Base-by-base conservation (phyloP, 2,888 invertebrate species). In the Callinectes sapidus region DNA sequence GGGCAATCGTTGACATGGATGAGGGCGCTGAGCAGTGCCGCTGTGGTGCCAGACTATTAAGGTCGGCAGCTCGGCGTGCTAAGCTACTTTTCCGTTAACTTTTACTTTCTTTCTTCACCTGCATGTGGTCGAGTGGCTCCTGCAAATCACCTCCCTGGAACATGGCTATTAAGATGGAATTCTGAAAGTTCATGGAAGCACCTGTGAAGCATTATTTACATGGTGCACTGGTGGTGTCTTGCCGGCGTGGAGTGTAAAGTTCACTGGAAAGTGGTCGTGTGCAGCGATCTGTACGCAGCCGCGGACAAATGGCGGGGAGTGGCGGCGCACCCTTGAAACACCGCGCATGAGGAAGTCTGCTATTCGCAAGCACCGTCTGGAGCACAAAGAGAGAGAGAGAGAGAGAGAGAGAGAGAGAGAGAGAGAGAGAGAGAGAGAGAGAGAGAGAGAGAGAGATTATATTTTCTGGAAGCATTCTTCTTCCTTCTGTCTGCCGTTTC, bases 1-100 rank as follows among this genome's bases (percentile, higher is more conserved):
- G 3, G 71, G 71, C 71, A 28, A 71, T 71, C 23, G 71, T 71
- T 71, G 71, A 71, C 71, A 71, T 71, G 71, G 71, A 71, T 71
- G 28, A 71, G 71, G 71, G 5, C 71, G 71, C 71, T 2, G 28
- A 71, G 28, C 71, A 71, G 71, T 61, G 10, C 71, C 71, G 23
- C 71, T 10, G 71, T 71, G 71, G 71, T 71, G 71, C 71, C 71
- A 71, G 23, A 10, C 71, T 71, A 28, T 71, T n/a, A 61, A 61
- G 61, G 61, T 61, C 61, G 61, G 61, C 61, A 61, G 23, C 61
- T 61, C 61, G 23, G 61, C 61, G 23, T 1, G 61, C 61, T 28
- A 71, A 71, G 28, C 5, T 23, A n/a, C 71, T 71, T 28, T 71
- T 71, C 61, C 71, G n/a, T 71, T 8, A 71, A 71, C 71, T 28